These are phyloP conservation scores for Temnothorax nylanderi DNA, from an alignment of 1,140 invertebrate genomes.

Conservation along the genomic window DNA sequence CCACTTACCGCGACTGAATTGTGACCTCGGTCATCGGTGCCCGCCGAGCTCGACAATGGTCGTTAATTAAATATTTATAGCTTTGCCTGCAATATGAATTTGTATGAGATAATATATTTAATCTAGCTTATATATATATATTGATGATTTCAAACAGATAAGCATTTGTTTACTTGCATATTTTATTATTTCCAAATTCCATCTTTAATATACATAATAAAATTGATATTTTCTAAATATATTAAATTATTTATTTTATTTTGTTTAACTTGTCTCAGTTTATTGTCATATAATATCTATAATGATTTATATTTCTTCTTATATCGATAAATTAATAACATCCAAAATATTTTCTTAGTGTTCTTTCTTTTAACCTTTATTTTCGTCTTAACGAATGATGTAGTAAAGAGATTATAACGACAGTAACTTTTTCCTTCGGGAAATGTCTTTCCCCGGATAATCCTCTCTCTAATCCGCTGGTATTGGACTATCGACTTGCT, in stretches of 20 bases:
- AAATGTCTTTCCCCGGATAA: constrained; percentile 27
- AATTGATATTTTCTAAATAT: not conserved
- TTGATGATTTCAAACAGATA: not conserved
- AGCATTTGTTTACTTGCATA: not conserved
- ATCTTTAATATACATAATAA: not conserved
- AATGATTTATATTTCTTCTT: not conserved
- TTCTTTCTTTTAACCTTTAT: not conserved
- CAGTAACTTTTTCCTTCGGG: not conserved
- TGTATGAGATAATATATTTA: constrained; percentile 10
- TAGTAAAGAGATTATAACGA: constrained; percentile 13
- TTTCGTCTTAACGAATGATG: not conserved
- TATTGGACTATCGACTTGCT: constrained; percentile 27
- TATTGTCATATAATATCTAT: not conserved
- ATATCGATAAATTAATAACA: not conserved
- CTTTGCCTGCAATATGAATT: not conserved
- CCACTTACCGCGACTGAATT: constrained; percentile 18
- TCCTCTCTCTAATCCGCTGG: constrained; percentile 29
- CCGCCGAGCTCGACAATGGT: not conserved
- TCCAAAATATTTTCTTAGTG: not conserved
- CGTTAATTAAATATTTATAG: constrained; percentile 40
- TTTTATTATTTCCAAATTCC: not conserved
- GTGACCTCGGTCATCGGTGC: not conserved
- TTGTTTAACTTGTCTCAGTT: not conserved
- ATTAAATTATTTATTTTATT: not conserved
- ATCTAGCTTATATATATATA: not conserved